Evolutionary conservation across 2,797 vertebrate genomes (phyloP).

Genomic region (Myoxocephalus aenaeus): DNA sequence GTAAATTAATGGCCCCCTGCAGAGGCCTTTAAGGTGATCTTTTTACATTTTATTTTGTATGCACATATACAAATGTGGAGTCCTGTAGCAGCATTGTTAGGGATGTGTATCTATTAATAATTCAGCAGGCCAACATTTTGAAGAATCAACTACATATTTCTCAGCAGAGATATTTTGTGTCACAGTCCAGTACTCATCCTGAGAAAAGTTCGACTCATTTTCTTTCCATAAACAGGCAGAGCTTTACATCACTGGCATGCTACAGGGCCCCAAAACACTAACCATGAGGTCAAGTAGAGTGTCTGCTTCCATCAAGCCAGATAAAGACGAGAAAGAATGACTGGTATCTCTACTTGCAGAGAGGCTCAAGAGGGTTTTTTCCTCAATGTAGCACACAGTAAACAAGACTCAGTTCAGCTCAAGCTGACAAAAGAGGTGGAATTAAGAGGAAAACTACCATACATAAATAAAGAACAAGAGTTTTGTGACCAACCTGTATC

Average conservation of each 20-base stretch:
- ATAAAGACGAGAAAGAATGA: slow-evolving; percentile 58
- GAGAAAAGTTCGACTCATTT: not conserved
- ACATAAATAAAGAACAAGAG: not conserved
- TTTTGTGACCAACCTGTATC: not conserved
- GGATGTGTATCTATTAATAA: not conserved
- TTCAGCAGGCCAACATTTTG: not conserved
- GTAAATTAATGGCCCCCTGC: too few relatives aligned
- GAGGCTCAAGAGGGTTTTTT: slow-evolving; percentile 18
- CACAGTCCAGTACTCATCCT: not conserved
- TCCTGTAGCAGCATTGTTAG: not conserved
- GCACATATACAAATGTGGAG: too few relatives aligned
- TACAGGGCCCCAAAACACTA: slow-evolving; percentile 18
- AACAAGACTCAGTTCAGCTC: slow-evolving; percentile 1
- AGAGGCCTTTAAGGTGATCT: not conserved
- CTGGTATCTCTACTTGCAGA: slow-evolving; percentile 37
- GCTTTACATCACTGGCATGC: slow-evolving; percentile 3
- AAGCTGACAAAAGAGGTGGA: not conserved
- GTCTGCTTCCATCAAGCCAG: slow-evolving; percentile 35
- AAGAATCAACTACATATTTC: not conserved
- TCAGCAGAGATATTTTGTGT: not conserved
- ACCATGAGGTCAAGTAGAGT: slow-evolving; percentile 42
- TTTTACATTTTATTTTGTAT: not conserved
- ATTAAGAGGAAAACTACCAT: not conserved
- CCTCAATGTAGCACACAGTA: slow-evolving; percentile 1
- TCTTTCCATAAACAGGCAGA: not conserved